Base-by-base conservation (phyloP, 2,797 vertebrate species). In the Coilia nasus region DNA sequence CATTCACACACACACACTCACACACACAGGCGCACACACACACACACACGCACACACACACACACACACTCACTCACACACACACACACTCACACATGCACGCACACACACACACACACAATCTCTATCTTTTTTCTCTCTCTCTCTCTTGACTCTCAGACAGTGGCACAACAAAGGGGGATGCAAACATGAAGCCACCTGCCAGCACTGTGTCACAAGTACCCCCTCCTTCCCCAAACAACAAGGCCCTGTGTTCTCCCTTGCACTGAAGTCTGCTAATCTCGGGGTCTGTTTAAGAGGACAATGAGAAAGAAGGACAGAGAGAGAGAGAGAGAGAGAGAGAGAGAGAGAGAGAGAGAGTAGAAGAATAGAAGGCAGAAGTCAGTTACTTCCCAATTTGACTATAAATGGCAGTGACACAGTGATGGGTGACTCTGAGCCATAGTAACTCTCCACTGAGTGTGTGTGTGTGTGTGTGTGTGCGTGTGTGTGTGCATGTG, bases 321-420 rank as follows among this genome's bases (percentile, higher is more conserved):
- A 54, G 81, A 86, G 90, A 91, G 21, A 57, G 3, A 71, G 82
- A 67, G 54, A 56, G 25, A 83, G 75, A 71, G 80, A 21, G 59
- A 56, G 59, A 82, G 78, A 71, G 50, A 81, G 75, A 41, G 28
- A 71, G 59, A 78, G 60, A 64, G 57, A 83, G 62, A 71, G 89
- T 89, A 89, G 89, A 92, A 89, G 88, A 86, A 87, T 88, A 86
- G 88, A 90, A 25, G 64, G 23, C 23, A 71, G 64, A 71, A 71
- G 89, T 91, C 90, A 90, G 89, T 91, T 90, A 91, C 89, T 89
- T 90, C 91, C 88, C 59, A 89, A 82, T 92, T 86, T 91, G 90
- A 93, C 89, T 91, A 85, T 87, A 86, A 90, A 90, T 87, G 89
- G 90, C 89, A 87, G 90, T 91, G 88, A 88, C 86, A 88, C 60